phyloP scores from a whole-genome alignment of 2,113 vertebrate genomes.

The Ochotona curzoniae region DNA sequence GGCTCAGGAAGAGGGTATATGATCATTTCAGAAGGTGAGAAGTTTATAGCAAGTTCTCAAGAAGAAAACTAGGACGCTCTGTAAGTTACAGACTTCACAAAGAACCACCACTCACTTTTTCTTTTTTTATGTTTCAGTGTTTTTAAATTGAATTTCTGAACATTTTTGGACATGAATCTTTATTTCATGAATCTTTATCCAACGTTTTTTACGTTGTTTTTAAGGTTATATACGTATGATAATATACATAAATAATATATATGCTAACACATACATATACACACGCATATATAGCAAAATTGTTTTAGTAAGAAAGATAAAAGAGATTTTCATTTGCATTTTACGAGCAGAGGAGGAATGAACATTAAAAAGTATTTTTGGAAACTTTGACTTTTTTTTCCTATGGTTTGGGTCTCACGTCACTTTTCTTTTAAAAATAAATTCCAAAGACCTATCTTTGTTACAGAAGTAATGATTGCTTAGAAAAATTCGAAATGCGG shows the following conservation, averaged over 20 bases:
- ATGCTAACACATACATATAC: no score
- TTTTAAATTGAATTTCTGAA: background rate
- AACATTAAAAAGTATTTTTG: background rate
- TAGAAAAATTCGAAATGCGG: slow-evolving; percentile 19
- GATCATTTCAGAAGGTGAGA: background rate
- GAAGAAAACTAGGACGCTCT: background rate
- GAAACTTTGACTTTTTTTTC: slow-evolving; percentile 1
- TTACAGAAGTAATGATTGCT: background rate
- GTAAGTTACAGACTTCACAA: background rate
- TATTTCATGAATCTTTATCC: background rate
- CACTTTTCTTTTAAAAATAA: background rate
- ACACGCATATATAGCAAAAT: background rate
- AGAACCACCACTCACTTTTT: background rate
- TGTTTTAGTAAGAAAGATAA: background rate
- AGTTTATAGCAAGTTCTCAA: background rate
- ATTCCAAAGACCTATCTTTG: background rate
- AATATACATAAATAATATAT: no score
- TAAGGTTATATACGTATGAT: background rate
- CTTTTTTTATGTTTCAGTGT: background rate
- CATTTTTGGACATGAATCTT: background rate
- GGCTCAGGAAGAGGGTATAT: background rate
- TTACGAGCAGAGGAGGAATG: background rate
- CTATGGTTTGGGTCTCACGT: background rate
- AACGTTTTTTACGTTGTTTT: background rate
- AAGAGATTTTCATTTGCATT: background rate